phyloP scores from a whole-genome alignment of 2,113 vertebrate species.

The Eurystomus gularis region DNA sequence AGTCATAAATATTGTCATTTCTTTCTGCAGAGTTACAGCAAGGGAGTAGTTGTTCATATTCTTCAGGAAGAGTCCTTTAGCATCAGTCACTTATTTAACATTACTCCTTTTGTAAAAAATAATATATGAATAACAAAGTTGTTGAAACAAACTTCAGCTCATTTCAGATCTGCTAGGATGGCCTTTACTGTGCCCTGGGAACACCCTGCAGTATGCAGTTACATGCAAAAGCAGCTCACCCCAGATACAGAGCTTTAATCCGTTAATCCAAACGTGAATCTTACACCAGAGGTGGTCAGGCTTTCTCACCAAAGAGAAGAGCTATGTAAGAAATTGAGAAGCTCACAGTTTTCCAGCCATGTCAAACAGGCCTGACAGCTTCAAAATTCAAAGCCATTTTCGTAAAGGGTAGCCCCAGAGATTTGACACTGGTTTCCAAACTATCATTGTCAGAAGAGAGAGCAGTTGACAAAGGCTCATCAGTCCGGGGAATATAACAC shows the following conservation, averaged over 20 bases:
- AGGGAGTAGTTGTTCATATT: background rate
- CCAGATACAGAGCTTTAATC: background rate
- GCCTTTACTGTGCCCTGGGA: background rate
- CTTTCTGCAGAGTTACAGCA: background rate
- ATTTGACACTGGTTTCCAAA: background rate
- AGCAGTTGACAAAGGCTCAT: background rate
- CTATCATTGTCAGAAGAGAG: background rate
- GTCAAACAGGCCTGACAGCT: background rate
- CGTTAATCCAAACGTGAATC: background rate
- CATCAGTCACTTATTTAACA: background rate
- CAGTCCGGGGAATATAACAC: background rate
- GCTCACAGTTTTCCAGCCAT: background rate
- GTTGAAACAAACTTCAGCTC: background rate
- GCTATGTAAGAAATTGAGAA: background rate
- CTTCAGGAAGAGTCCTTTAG: background rate
- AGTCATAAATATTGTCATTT: background rate
- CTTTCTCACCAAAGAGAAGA: slow-evolving; percentile 14
- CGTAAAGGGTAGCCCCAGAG: background rate
- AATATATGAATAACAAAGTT: background rate
- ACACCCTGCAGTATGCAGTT: background rate
- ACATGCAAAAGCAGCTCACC: background rate
- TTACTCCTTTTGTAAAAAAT: background rate
- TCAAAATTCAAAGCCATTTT: background rate
- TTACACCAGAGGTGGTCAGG: background rate
- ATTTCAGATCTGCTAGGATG: background rate